Percentiles rank a stretch among this genome's conserved stretches.
Conservation (phyloP, 2,888 invertebrate genomes). For the Sphaerophoria rueppellii region DNA sequence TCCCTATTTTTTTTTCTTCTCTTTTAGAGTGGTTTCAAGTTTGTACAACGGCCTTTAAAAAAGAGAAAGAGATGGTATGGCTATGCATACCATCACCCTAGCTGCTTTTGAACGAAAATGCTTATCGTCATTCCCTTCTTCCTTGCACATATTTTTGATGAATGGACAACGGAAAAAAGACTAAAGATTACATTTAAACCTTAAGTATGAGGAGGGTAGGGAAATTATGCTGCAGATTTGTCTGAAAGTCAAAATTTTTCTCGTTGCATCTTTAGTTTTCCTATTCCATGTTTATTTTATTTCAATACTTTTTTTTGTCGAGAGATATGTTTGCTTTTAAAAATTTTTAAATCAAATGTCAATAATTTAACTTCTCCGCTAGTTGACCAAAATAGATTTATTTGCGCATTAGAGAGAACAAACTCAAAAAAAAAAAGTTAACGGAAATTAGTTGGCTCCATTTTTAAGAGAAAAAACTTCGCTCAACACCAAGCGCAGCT, state of each 20-base stretch:
- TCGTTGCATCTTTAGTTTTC: neutral
- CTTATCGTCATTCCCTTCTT: slow-evolving; percentile 55
- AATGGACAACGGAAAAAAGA: slow-evolving; percentile 11
- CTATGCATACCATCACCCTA: slow-evolving; percentile 30
- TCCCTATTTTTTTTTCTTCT: slow-evolving; percentile 36
- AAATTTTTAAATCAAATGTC: neutral
- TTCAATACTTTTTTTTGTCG: neutral
- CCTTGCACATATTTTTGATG: slow-evolving; percentile 15
- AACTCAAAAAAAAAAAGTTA: no score
- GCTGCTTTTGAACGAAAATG: slow-evolving; percentile 59
- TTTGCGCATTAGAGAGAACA: no score
- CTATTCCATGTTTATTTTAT: neutral
- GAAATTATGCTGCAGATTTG: slow-evolving; percentile 7
- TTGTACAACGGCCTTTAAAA: neutral
- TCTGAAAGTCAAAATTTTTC: neutral
- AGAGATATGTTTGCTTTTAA: neutral
- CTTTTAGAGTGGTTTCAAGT: slow-evolving; percentile 21
- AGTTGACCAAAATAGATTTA: no score
- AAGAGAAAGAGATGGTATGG: neutral
- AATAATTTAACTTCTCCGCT: no score
- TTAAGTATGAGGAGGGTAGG: neutral
- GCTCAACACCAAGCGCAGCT: no score
- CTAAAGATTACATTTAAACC: neutral
- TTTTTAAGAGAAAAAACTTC: no score
- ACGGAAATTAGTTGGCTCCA: no score